phyloP scores from a whole-genome alignment of 2,113 vertebrate species.

The Nycticorax nycticorax region DNA sequence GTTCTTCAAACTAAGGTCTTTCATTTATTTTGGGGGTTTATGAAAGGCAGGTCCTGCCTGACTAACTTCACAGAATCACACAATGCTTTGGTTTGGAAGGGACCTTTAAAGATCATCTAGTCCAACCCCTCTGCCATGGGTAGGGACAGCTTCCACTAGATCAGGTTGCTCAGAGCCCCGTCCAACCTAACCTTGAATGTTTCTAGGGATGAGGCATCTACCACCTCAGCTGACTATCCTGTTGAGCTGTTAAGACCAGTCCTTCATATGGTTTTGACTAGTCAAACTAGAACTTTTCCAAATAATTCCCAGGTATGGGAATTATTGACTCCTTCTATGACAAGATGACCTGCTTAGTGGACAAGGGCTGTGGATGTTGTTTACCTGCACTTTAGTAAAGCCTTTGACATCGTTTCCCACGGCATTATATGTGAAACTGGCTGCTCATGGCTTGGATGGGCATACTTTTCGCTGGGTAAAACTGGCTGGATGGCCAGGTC shows the following conservation, averaged over 20 bases:
- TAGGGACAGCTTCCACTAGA: background rate
- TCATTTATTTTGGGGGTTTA: background rate
- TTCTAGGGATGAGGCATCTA: background rate
- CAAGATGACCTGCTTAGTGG: background rate
- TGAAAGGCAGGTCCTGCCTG: background rate
- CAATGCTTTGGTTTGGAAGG: background rate
- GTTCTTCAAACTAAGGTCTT: background rate
- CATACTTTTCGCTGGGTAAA: background rate
- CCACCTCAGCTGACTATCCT: background rate
- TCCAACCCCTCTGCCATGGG: background rate
- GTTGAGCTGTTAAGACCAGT: background rate
- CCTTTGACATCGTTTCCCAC: background rate
- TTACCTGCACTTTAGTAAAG: background rate
- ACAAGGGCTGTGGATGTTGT: background rate
- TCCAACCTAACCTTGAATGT: too few relatives aligned
- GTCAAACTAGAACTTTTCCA: background rate
- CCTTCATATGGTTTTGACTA: background rate
- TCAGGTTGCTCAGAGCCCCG: background rate
- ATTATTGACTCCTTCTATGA: background rate
- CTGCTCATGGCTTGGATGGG: background rate
- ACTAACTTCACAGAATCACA: background rate
- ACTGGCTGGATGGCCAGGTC: background rate
- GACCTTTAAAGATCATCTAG: background rate
- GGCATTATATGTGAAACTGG: background rate
- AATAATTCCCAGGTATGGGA: background rate